Base-by-base conservation (phyloP, 2,888 invertebrate genomes). In the Arrhopalites spinosus region DNA sequence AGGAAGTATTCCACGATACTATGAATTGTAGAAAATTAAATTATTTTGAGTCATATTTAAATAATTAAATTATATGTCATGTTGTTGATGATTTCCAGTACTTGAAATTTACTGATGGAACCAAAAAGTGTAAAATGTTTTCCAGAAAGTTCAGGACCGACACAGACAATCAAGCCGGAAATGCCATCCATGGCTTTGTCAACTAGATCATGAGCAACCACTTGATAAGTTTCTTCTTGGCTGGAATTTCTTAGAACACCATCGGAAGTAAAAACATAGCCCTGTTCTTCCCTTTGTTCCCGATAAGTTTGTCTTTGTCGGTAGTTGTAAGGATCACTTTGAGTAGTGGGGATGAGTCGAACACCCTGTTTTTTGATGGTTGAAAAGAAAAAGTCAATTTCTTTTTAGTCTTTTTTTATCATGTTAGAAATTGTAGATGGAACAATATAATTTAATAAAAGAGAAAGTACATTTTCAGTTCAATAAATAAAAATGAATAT, bases 121-220 rank as follows among this genome's bases (percentile, higher is more conserved):
- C 82, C 82, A 68, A 81, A 81, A 11, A 82, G 74, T n/a, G 79
- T 78, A 63, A 78, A 81, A 36, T 74, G 75, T 70, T 81, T 82
- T 11, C 82, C 82, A n/a, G 81, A 80, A n/a, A 64, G 50, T 67
- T 80, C 78, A 0, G 82, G 76, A 13, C 82, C 82, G 56, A 81
- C 71, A 11, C 77, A 68, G 0, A 81, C 45, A 67, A 81, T 71
- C 45, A 80, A 69, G 36, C 78, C 81, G 17, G 80, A 77, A 8
- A 77, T 47, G 0, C 82, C 82, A 13, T 77, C 67, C 78, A 82
- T 78, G 0, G 80, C 82, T 25, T 80, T 81, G 11, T 77, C 77
- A 2, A 82, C 77, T 1, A 82, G 45, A 53, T 81, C 80, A 1
- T 72, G 50, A 1, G 77, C 78, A 13, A 77, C 67, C 13, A 53